Evolutionary conservation across 37 sponge, comb jelly and placozoan genomes (phyloP), one percentile per base, ranked within the genome.

Genomic region (Dysidea cf. avara): DNA sequence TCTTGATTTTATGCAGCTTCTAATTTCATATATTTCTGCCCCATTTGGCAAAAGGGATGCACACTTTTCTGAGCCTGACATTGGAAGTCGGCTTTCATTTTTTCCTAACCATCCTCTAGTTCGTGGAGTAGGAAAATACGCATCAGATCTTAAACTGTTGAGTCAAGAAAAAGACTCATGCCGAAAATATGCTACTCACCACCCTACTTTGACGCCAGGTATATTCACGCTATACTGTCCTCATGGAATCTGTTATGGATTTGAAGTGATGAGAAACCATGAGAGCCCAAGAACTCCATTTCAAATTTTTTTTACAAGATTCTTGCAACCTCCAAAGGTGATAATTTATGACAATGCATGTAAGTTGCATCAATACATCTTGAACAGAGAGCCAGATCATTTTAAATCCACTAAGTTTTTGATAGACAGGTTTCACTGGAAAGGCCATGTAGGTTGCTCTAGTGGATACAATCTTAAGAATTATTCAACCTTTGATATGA

Each of bases 301-400:
- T 49, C 30, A 68, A 24, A 68, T 68, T 22, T 68, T 68, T 49
- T 24, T 11, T 22, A 32, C 53, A 28, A 24, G 69, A 48, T 71
- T 71, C 9, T 4, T 20, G 13, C n/a, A 34, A 1, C 57, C 72
- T 34, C 57, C 72, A 33, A 21, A 24, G 3, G 18, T 33, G 13
- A 55, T 71, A 7, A 71, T 71, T 22, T 71, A 71, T 71, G 72
- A 71, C 57, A 71, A 71, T 71, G 72, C 72, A 7, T 71, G 72
- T 56, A 56, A 53, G 30, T 31, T 71, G 2, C 57, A 71, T 56
- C 13, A 16, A 1, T 71, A 71, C 24, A 32, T 32, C 39, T 38
- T 71, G 57, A 71, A 71, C 37, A 9, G 72, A 31, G 72, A 71
- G 39, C 72, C 72, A 71, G 38, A 24, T 18, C 24, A 32, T 22